phyloP scores from a whole-genome alignment of 2,113 vertebrate species.

The Myrmecophaga tridactyla region DNA sequence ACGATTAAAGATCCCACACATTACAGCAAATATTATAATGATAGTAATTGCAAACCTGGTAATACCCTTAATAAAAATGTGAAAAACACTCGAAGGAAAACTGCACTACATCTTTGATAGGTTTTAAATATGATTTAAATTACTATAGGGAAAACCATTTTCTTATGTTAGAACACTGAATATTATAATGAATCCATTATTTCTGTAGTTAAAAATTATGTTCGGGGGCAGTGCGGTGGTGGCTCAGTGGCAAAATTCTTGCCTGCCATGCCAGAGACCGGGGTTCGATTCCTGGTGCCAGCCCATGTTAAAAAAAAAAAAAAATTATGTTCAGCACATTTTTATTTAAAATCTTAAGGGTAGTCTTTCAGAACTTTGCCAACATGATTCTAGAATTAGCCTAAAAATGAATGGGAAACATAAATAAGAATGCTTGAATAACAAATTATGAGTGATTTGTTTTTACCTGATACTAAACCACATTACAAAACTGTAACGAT shows the following conservation, averaged over 20 bases:
- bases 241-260: too few relatives aligned
- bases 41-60: not conserved
- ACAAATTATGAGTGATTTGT: not conserved
- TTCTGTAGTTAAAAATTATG: not conserved
- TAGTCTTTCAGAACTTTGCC: not conserved
- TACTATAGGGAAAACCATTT: not conserved
- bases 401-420: constrained; percentile 22
- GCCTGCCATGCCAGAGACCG: too few relatives aligned
- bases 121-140: not conserved
- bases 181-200: not conserved
- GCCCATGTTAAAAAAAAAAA: too few relatives aligned
- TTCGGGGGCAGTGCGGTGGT: too few relatives aligned
- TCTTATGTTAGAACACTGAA: not conserved
- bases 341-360: not conserved
- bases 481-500: not conserved
- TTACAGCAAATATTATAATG: not conserved
- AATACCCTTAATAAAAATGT: not conserved
- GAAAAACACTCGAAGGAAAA: not conserved
- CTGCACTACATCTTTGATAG: not conserved
- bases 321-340: not conserved
- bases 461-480: not conserved
- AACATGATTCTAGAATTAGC: not conserved
- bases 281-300: too few relatives aligned
- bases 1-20: not conserved
- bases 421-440: not conserved